These are phyloP conservation scores for Dinomys branickii DNA, from an alignment of 2,113 vertebrate species.

Conservation along the genomic window DNA sequence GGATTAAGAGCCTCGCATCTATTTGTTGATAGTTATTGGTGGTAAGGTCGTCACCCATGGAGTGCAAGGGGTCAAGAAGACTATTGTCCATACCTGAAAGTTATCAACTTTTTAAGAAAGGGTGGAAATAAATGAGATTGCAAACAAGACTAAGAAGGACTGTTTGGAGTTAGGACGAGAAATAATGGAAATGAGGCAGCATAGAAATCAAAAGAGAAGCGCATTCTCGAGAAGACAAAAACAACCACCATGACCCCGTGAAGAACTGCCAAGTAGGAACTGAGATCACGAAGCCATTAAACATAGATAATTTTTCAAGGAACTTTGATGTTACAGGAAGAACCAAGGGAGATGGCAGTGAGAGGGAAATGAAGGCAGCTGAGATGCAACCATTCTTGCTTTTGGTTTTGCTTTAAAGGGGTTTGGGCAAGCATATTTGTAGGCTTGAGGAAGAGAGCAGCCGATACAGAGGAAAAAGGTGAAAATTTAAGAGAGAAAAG, in stretches of 20 bases:
- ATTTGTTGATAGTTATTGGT: neutral
- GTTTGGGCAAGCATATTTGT: neutral
- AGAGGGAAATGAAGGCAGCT: neutral
- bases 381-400: neutral
- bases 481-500: neutral
- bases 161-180: neutral
- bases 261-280: neutral
- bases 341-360: neutral
- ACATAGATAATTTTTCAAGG: neutral
- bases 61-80: neutral
- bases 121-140: neutral
- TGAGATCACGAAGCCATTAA: neutral
- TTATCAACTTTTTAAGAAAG: neutral
- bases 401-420: neutral
- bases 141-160: neutral
- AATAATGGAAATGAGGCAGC: neutral
- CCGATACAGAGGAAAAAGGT: neutral
- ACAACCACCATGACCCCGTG: neutral
- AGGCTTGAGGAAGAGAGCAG: neutral
- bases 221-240: constrained; percentile 3
- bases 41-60: neutral
- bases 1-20: neutral
- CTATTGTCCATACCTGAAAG: neutral
- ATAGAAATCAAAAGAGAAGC: neutral
- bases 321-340: neutral